Percentiles rank a stretch among this genome's conserved stretches.
phyloP scores from a whole-genome alignment of 30 jellyfish, hydroid and myxozoan genomes.

The Pseudorhiza aurosa region DNA sequence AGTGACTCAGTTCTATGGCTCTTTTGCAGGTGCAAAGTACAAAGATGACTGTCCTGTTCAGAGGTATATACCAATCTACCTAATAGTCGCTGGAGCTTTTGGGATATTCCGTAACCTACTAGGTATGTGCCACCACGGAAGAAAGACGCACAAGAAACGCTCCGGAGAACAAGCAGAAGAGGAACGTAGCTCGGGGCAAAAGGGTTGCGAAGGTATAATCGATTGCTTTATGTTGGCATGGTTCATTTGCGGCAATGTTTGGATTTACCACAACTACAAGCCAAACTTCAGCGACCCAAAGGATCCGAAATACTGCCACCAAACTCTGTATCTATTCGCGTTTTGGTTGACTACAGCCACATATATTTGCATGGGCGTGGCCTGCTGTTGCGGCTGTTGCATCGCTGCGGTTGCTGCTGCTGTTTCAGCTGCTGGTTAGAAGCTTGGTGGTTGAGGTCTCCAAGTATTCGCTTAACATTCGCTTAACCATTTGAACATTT shows the following conservation, averaged over 20 bases:
- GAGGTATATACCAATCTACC: conserved; percentile 74
- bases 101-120: conserved; percentile 81
- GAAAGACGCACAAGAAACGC: conserved; percentile 28
- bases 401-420: conserved; percentile 63
- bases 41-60: conserved; percentile 82
- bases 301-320: conserved; percentile 63
- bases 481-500: too few relatives aligned
- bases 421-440: not conserved
- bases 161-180: conserved; percentile 50
- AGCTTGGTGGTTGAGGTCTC: not conserved
- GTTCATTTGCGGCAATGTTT: conserved; percentile 96
- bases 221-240: conserved; percentile 92
- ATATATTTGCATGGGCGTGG: conserved; percentile 62
- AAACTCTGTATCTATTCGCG: conserved; percentile 82
- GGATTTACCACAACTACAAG: conserved; percentile 86
- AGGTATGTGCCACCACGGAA: conserved; percentile 56
- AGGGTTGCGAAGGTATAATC: conserved; percentile 81
- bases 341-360: conserved; percentile 94
- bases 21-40: conserved; percentile 73
- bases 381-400: conserved; percentile 91
- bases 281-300: conserved; percentile 52
- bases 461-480: too few relatives aligned
- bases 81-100: conserved; percentile 88
- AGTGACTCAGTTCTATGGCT: not conserved
- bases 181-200: conserved; percentile 52